Conservation (phyloP, 2,888 invertebrate genomes). For the Polydrusus tereticollis region DNA sequence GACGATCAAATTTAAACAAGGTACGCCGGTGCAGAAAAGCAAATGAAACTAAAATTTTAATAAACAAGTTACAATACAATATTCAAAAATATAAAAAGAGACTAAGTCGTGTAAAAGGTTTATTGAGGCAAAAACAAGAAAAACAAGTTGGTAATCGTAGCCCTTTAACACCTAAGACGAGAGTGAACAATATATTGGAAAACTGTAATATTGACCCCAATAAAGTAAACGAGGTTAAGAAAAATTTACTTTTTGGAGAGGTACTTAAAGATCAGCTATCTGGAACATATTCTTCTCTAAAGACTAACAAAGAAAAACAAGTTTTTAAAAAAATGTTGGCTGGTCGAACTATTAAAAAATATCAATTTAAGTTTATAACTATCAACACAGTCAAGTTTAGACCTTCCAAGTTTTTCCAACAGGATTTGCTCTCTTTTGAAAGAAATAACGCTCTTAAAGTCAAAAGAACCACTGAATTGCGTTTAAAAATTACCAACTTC, state of each 20-base stretch:
- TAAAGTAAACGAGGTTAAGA: conserved; percentile 8
- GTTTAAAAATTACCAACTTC: neutral
- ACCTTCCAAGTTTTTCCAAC: neutral
- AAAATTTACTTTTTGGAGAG: conserved; percentile 3
- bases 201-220: neutral
- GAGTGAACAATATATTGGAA: neutral
- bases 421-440: neutral
- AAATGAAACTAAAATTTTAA: neutral
- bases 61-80: no score
- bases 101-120: neutral
- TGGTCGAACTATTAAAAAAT: conserved; percentile 7
- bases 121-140: neutral
- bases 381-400: neutral
- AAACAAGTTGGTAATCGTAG: neutral
- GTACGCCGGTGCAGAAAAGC: neutral
- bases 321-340: conserved; percentile 7
- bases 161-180: neutral
- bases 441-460: neutral
- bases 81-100: neutral
- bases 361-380: neutral
- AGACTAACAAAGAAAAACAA: conserved; percentile 7
- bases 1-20: neutral
- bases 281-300: neutral
- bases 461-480: neutral
- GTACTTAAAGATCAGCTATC: conserved; percentile 9